These are phyloP conservation scores for Benthosema pterotum DNA, from an alignment of 2,797 vertebrate genomes.

Conservation along the genomic window DNA sequence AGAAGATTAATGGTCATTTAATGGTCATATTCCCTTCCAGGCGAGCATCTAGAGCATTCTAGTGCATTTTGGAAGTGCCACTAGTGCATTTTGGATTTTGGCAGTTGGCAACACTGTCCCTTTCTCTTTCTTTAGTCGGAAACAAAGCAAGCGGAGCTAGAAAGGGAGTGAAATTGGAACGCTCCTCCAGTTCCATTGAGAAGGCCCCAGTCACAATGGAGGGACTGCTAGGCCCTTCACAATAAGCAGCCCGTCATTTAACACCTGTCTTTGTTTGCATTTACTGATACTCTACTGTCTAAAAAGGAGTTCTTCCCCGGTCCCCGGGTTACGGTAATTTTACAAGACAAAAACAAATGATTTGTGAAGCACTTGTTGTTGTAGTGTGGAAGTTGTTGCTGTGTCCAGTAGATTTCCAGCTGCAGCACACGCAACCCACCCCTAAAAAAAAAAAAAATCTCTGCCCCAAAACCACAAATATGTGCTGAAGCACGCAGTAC, in stretches of 20 bases:
- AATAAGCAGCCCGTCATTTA: slow-evolving; percentile 26
- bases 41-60: too few relatives aligned
- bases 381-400: not conserved
- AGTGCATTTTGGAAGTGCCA: too few relatives aligned
- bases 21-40: too few relatives aligned
- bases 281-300: slow-evolving; percentile 16
- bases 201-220: slow-evolving; percentile 2
- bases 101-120: too few relatives aligned
- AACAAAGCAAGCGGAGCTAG: slow-evolving; percentile 8
- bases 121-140: slow-evolving; percentile 1
- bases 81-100: too few relatives aligned
- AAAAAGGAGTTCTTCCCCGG: not conserved
- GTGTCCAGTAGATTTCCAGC: slow-evolving; percentile 57
- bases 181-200: not conserved
- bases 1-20: too few relatives aligned
- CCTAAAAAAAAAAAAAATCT: slow-evolving; percentile 60
- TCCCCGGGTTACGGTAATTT: not conserved
- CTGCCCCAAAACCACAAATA: slow-evolving; percentile 52
- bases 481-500: slow-evolving; percentile 29
- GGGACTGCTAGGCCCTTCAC: not conserved
- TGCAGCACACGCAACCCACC: slow-evolving; percentile 6
- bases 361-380: slow-evolving; percentile 14
- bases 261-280: slow-evolving; percentile 40
- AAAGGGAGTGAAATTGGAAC: slow-evolving; percentile 33
- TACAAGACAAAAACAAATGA: too few relatives aligned